These are phyloP conservation scores for Esox masquinongy DNA, from an alignment of 2,797 vertebrate species.

Conservation along the genomic window DNA sequence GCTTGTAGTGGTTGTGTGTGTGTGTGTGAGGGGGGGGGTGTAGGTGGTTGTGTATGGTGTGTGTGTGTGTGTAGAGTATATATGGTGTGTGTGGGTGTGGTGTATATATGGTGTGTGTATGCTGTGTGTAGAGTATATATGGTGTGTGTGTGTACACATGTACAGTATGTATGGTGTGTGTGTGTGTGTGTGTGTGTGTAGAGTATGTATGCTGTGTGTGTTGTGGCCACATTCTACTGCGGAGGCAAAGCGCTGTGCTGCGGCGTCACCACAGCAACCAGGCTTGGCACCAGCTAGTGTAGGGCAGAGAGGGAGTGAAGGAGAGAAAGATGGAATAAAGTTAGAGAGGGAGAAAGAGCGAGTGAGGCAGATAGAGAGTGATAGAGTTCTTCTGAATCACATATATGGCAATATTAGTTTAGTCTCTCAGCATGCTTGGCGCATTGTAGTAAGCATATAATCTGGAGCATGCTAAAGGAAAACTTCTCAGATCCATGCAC, in stretches of 20 bases:
- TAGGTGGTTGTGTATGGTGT: background rate
- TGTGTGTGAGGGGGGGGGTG: too few relatives aligned
- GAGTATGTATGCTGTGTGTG: too few relatives aligned
- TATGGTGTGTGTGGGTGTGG: too few relatives aligned
- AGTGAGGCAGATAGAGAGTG: constrained; percentile 5
- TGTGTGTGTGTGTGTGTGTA: too few relatives aligned
- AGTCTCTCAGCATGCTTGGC: too few relatives aligned
- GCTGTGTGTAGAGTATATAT: too few relatives aligned
- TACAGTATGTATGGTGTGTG: too few relatives aligned
- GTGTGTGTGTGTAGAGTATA: background rate
- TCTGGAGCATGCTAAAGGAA: too few relatives aligned
- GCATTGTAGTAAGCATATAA: too few relatives aligned
- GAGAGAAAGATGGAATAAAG: background rate
- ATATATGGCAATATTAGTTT: constrained; percentile 29
- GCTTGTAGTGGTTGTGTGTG: background rate
- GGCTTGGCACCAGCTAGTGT: constrained; percentile 13
- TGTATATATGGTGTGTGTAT: too few relatives aligned
- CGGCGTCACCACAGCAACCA: constrained; percentile 69
- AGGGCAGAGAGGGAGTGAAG: background rate
- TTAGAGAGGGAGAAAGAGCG: background rate
- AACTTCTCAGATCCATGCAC: too few relatives aligned
- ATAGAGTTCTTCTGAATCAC: constrained; percentile 6
- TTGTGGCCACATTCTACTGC: constrained; percentile 39
- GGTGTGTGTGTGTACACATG: too few relatives aligned
- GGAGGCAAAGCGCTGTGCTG: constrained; percentile 40